Conservation (phyloP, 2,113 vertebrate genomes). For the Equus quagga region DNA sequence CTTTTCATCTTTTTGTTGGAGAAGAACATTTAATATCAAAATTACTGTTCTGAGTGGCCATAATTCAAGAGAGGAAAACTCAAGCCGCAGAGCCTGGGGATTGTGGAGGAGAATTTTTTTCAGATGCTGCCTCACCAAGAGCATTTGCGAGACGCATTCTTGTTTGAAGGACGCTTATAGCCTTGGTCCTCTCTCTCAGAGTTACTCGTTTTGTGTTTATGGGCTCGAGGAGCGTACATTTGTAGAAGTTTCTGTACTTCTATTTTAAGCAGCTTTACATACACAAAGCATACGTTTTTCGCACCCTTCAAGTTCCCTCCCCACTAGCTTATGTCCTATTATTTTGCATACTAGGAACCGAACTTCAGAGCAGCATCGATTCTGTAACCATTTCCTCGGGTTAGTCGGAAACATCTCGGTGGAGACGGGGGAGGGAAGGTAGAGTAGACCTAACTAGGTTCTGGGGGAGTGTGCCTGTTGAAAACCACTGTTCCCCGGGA, state of each 20-base stretch:
- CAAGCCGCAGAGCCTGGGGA: neutral
- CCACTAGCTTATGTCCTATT: neutral
- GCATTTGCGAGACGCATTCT: neutral
- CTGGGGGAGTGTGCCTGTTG: neutral
- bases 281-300: neutral
- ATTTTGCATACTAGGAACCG: neutral
- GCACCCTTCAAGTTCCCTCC: neutral
- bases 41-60: slow-evolving; percentile 14
- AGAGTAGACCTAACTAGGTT: neutral
- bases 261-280: slow-evolving; percentile 53
- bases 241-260: slow-evolving; percentile 8
- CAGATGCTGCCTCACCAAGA: slow-evolving; percentile 44
- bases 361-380: neutral
- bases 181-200: slow-evolving; percentile 51
- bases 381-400: neutral
- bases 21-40: slow-evolving; percentile 31
- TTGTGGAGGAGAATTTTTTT: neutral
- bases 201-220: slow-evolving; percentile 48
- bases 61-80: slow-evolving; percentile 25
- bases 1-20: slow-evolving; percentile 6
- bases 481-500: neutral
- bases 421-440: neutral
- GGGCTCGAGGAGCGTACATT: neutral
- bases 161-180: slow-evolving; percentile 47
- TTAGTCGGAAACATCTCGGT: neutral